Base-by-base conservation (phyloP, 2,113 vertebrate genomes). In the Leucopsar rothschildi region DNA sequence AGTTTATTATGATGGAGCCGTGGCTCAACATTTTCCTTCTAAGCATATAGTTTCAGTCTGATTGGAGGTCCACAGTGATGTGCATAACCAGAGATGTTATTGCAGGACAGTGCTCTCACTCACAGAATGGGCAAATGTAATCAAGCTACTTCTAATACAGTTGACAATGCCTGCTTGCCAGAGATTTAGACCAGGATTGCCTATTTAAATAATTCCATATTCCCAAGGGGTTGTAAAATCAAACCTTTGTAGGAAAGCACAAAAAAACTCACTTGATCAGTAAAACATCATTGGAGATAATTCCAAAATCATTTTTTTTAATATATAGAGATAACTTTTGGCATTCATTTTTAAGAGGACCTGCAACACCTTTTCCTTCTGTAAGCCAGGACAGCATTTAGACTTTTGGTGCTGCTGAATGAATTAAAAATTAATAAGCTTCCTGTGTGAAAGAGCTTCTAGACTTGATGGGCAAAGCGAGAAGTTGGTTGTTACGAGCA, bases 201-300 rank as follows among this genome's bases (percentile, higher is more conserved):
- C 50, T 66, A 5, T 94, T 94, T 59, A 93, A 93, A 76, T 90
- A 83, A 78, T 86, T 91, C 18, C 21, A 59, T 86, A 52, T 88
- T 92, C 52, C 35, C 5, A 1, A 40, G 31, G 25, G 37, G 9
- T 8, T 91, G 12, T 71, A 85, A 91, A 87, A 86, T 86, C 42
- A 92, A 88, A 79, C 23, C 55, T 79, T 76, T 86, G 25, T 63
- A 59, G 28, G 49, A 84, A 33, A 79, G 27, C 72, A 57, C 18
- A 56, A 15, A 93, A 77, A 29, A 69, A 22, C 1, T 86, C 57
- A 77, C 15, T 4, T 47, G 60, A 44, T 53, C 18, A 63, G 50
- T 70, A 83, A 77, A 66, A 66, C 5, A 6, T 72, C 5, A 12
- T 24, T 78, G 61, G 45, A 75, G 39, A 66, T 40, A 73, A 82